A percentile compares a stretch with the other conserved stretches of the same genome.
Evolutionary conservation across 2,888 invertebrate species (phyloP).

Genomic region (Chaetogeoica ovagalla): DNA sequence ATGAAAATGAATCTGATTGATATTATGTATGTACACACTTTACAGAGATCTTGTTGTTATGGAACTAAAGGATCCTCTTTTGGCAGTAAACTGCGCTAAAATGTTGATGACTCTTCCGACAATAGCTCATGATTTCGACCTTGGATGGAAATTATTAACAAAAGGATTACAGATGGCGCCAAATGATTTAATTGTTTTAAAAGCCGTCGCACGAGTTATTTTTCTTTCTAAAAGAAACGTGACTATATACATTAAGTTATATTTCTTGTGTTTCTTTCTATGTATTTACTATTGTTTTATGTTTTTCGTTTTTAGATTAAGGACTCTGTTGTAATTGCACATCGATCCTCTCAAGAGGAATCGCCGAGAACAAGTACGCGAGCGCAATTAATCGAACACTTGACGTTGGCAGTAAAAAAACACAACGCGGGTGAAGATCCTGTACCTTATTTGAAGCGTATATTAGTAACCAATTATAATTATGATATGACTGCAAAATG

Average conservation of each 20-base stretch:
- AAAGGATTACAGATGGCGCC: conserved; percentile 23
- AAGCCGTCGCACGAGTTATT: neutral
- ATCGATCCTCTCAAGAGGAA: neutral
- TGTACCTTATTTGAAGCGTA: neutral
- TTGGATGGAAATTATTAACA: neutral
- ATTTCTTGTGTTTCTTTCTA: neutral
- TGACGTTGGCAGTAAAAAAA: neutral
- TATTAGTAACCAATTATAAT: conserved; percentile 10
- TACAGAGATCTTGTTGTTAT: neutral
- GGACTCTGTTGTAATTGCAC: no score
- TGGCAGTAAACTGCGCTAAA: neutral
- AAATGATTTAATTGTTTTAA: conserved; percentile 16
- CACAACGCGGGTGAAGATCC: conserved; percentile 29
- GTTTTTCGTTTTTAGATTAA: neutral
- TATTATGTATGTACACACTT: no score
- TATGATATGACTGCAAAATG: neutral
- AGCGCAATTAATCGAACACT: neutral
- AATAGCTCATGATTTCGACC: neutral
- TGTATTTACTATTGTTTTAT: neutral
- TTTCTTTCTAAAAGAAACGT: neutral
- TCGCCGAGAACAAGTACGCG: neutral
- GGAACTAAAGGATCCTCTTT: neutral
- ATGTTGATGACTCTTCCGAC: conserved; percentile 1
- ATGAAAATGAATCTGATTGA: neutral
- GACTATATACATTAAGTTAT: no score